phyloP scores from a whole-genome alignment of 2,113 vertebrate species.

The Planiliza haematocheilus region DNA sequence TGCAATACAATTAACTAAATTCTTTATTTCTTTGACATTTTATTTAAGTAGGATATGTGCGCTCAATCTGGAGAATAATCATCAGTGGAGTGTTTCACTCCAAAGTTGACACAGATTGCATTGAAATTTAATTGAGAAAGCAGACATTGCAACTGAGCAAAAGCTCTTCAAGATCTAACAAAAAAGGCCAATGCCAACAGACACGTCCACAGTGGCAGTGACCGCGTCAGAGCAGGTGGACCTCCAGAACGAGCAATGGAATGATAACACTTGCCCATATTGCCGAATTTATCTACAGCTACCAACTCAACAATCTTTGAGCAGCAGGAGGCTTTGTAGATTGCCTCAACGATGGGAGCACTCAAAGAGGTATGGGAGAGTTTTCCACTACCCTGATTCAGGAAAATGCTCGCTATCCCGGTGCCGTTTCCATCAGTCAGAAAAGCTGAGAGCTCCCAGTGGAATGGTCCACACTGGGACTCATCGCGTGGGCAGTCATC shows the following conservation, averaged over 20 bases:
- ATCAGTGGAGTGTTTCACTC: not conserved
- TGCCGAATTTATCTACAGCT: slow-evolving; percentile 76
- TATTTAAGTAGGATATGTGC: too few species aligned
- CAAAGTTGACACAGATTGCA: too few species aligned
- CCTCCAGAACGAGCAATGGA: slow-evolving; percentile 56
- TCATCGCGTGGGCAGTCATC: slow-evolving; percentile 58
- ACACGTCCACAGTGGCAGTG: slow-evolving; percentile 65
- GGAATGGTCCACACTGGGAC: slow-evolving; percentile 52
- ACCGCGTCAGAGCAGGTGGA: slow-evolving; percentile 38
- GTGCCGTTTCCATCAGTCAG: slow-evolving; percentile 76
- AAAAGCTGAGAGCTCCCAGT: slow-evolving; percentile 74
- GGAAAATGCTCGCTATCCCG: slow-evolving; percentile 60
- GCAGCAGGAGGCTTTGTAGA: slow-evolving; percentile 79
- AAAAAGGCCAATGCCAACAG: slow-evolving; percentile 55
- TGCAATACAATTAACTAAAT: too few species aligned
- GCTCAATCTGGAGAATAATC: too few species aligned
- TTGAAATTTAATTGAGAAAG: too few species aligned
- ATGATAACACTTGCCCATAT: slow-evolving; percentile 78
- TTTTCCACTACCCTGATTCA: slow-evolving; percentile 65
- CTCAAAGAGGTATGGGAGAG: slow-evolving; percentile 28
- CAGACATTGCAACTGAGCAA: not conserved
- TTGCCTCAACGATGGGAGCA: slow-evolving; percentile 13
- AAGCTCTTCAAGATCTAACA: slow-evolving; percentile 4
- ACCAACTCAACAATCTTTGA: slow-evolving; percentile 72
- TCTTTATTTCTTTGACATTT: too few species aligned